These are phyloP conservation scores for Lethenteron camtschaticum DNA, from an alignment of 2,113 vertebrate genomes.

Conservation along the genomic window DNA sequence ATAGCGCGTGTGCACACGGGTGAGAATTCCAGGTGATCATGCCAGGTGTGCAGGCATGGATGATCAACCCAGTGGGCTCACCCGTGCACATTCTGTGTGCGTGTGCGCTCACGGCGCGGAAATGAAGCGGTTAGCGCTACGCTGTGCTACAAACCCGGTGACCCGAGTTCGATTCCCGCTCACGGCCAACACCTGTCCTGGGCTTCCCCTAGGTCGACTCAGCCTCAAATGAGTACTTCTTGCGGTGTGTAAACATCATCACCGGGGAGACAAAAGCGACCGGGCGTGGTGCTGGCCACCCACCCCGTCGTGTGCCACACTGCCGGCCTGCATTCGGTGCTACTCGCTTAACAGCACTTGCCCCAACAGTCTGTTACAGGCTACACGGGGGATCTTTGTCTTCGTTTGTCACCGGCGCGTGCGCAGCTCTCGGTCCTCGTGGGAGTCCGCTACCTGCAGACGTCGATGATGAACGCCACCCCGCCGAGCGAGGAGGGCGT, in stretches of 20 bases:
- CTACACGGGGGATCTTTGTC: conserved; percentile 26
- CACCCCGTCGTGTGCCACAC: background rate
- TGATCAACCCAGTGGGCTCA: too few species aligned
- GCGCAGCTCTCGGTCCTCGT: conserved; percentile 48
- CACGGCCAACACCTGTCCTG: too few species aligned
- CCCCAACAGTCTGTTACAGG: conserved; percentile 7
- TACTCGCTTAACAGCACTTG: background rate
- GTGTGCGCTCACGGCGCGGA: too few species aligned
- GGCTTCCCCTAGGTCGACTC: background rate
- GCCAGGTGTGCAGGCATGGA: too few species aligned
- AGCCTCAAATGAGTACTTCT: too few species aligned
- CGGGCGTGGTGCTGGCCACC: background rate
- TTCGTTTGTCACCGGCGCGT: conserved; percentile 56
- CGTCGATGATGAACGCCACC: conserved; percentile 44
- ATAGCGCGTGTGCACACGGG: too few species aligned
- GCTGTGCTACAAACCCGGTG: too few species aligned
- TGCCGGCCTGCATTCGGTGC: background rate
- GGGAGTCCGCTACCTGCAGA: conserved; percentile 58
- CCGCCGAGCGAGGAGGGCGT: conserved; percentile 33
- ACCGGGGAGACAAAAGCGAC: background rate
- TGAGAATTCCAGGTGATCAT: too few species aligned
- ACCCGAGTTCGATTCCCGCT: too few species aligned
- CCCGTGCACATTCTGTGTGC: too few species aligned
- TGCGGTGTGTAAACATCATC: background rate
- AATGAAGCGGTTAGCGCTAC: too few species aligned